Evolutionary conservation across 64 coral and sea anemone species (phyloP).

Genomic region (Dendronephthya gigantea): DNA sequence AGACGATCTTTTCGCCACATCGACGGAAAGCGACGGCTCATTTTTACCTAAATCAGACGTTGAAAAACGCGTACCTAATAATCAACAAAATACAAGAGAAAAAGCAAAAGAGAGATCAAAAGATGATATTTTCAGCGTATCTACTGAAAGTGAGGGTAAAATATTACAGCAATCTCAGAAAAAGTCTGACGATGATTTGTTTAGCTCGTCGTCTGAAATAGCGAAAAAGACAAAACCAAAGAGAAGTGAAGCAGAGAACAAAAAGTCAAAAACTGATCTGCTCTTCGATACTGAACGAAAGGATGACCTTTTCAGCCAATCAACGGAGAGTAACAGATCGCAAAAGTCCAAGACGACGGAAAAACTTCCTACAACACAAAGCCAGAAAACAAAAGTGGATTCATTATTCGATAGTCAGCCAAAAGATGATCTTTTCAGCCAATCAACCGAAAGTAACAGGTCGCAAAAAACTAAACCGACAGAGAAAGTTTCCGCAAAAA

Average conservation of each 20-base stretch:
- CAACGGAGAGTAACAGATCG: not conserved
- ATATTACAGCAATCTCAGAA: not conserved
- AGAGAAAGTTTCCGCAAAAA: not conserved
- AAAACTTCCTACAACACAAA: not conserved
- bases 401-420: not conserved
- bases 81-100: not conserved
- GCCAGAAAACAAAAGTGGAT: not conserved
- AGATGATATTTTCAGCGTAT: not conserved
- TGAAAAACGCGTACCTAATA: not conserved
- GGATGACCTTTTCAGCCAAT: not conserved
- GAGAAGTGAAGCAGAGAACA: not conserved
- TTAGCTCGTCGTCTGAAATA: not conserved
- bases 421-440: not conserved
- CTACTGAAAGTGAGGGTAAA: not conserved
- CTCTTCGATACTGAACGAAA: not conserved
- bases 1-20: not conserved
- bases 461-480: not conserved
- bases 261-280: not conserved
- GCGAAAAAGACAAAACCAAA: not conserved
- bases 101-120: not conserved
- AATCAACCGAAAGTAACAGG: not conserved
- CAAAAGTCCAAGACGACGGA: not conserved
- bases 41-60: constrained; percentile 1
- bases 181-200: not conserved
- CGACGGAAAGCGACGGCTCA: not conserved